phyloP scores from a whole-genome alignment of 2,797 vertebrate genomes.

The Coregonus ussuriensis region DNA sequence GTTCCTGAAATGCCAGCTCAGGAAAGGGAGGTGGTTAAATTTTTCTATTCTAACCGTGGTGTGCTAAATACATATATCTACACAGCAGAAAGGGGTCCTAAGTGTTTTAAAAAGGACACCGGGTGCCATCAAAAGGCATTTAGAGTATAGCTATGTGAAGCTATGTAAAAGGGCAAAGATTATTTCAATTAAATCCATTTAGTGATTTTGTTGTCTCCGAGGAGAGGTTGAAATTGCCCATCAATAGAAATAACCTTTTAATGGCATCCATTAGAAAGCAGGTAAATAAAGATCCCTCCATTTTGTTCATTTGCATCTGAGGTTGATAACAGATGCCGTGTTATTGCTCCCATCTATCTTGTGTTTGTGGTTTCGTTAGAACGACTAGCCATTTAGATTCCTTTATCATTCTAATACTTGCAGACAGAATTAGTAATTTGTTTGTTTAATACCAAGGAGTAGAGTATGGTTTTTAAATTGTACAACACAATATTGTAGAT shows the following conservation, averaged over 20 bases:
- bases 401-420: not conserved
- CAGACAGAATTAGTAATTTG: not conserved
- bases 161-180: not conserved
- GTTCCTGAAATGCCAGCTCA: not conserved
- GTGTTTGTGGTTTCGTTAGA: not conserved
- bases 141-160: not conserved
- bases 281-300: not conserved
- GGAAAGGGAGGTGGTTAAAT: not conserved
- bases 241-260: not conserved
- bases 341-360: not conserved
- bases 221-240: not conserved
- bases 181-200: not conserved
- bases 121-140: not conserved
- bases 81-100: not conserved
- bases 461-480: not conserved
- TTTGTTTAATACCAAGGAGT: not conserved
- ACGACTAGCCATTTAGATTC: not conserved
- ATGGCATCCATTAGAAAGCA: not conserved
- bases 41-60: not conserved
- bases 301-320: not conserved
- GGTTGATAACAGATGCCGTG: no score
- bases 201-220: not conserved
- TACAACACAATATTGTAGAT: not conserved
- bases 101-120: not conserved
- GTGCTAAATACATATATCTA: not conserved